Conservation (phyloP, 2,797 vertebrate species). For the Atherinosoma microstoma region DNA sequence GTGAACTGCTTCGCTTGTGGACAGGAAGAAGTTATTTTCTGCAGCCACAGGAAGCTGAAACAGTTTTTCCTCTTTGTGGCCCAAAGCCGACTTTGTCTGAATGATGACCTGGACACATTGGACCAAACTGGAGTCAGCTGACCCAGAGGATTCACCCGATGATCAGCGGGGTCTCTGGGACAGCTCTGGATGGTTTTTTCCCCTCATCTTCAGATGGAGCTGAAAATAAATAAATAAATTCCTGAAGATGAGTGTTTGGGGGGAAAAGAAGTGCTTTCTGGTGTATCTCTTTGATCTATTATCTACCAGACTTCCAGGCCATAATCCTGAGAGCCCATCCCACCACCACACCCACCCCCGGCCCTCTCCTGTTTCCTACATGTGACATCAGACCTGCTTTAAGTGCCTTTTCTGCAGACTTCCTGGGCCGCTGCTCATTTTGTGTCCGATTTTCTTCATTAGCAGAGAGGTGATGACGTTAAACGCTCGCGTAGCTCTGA, state of each 20-base stretch:
- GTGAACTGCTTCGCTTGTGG: background rate
- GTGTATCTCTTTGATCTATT: conserved; percentile 84
- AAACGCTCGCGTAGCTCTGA: background rate
- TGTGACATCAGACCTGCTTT: conserved; percentile 68
- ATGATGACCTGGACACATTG: background rate
- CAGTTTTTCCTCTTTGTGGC: background rate
- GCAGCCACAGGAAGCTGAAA: background rate
- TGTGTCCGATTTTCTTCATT: background rate
- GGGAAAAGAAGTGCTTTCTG: conserved; percentile 68
- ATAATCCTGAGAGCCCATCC: conserved; percentile 70
- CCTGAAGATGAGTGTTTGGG: conserved; percentile 67
- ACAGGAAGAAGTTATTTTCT: background rate
- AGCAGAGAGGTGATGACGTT: background rate
- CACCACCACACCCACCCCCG: conserved; percentile 4
- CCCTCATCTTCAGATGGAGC: conserved; percentile 50
- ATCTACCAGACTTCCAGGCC: conserved; percentile 82
- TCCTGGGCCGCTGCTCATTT: conserved; percentile 15
- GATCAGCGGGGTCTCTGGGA: background rate
- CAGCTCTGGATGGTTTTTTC: background rate
- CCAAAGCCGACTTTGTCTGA: background rate
- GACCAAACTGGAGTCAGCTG: background rate
- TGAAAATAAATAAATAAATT: conserved; percentile 36
- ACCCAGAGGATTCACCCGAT: too few relatives aligned
- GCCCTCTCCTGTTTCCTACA: conserved; percentile 19
- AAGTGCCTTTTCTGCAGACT: conserved; percentile 47